Evolutionary conservation across 2,797 vertebrate species (phyloP).

Genomic region (Craterocephalus amniculus): DNA sequence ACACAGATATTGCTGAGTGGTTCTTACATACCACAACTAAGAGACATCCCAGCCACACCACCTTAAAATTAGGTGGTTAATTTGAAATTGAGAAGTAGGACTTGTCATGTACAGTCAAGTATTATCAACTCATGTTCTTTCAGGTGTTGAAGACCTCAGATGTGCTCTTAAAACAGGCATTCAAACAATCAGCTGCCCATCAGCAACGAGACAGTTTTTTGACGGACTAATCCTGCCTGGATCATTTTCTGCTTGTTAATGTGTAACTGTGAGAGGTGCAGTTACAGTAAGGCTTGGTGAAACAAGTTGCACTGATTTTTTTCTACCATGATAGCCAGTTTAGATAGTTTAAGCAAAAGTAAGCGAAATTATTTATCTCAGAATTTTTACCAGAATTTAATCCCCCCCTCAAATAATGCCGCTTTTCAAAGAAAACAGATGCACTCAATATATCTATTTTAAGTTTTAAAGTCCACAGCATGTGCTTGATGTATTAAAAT

Average conservation of each 20-base stretch:
- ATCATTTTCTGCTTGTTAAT: conserved; percentile 24
- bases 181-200: conserved; percentile 13
- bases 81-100: conserved; percentile 35
- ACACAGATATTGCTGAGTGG: conserved; percentile 43
- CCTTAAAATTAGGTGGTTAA: conserved; percentile 43
- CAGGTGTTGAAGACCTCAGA: conserved; percentile 41
- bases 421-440: not conserved
- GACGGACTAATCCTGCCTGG: conserved; percentile 29
- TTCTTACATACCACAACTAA: conserved; percentile 46
- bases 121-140: conserved; percentile 37
- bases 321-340: not conserved
- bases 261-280: not conserved
- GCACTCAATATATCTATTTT: not conserved
- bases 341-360: not conserved
- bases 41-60: conserved; percentile 12
- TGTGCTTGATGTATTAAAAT: no score
- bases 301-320: conserved; percentile 1
- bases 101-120: conserved; percentile 25
- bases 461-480: no score
- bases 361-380: not conserved
- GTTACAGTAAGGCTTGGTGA: not conserved
- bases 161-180: conserved; percentile 31
- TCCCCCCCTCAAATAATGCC: not conserved
- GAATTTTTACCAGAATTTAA: not conserved
- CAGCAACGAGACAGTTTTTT: conserved; percentile 17